Conservation (phyloP, 2,888 invertebrate genomes). For the Philhelius pedissequus region DNA sequence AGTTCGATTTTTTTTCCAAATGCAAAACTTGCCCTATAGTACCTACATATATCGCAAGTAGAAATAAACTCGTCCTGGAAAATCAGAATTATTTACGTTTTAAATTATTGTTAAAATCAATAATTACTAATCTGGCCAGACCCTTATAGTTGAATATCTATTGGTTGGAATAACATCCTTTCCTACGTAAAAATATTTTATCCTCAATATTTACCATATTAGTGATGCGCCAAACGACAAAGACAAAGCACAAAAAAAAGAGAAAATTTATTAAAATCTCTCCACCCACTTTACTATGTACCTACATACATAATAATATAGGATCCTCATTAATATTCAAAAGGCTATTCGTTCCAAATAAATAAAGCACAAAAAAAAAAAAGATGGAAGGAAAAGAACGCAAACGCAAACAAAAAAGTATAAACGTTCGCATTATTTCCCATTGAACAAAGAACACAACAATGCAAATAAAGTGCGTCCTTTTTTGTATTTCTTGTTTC, state of each 20-base stretch:
- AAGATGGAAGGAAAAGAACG: background rate
- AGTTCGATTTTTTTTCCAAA: too few species aligned
- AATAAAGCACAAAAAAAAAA: background rate
- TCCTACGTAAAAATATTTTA: background rate
- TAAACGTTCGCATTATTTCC: conserved; percentile 30
- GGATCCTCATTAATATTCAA: conserved; percentile 64
- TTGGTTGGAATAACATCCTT: too few species aligned
- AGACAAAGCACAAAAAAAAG: conserved; percentile 25
- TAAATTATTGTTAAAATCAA: too few species aligned
- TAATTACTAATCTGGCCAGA: too few species aligned
- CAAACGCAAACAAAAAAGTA: background rate
- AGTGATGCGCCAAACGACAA: conserved; percentile 35
- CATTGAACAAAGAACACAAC: conserved; percentile 57
- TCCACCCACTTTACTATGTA: background rate
- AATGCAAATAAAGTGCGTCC: conserved; percentile 62
- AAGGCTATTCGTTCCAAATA: conserved; percentile 44
- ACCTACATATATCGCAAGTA: too few species aligned
- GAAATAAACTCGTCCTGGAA: too few species aligned
- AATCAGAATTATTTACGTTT: too few species aligned
- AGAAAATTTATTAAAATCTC: conserved; percentile 55
- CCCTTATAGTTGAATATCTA: too few species aligned
- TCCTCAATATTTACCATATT: conserved; percentile 45
- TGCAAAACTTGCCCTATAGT: too few species aligned
- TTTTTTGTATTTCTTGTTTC: conserved; percentile 20
- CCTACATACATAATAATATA: background rate